Base-by-base conservation (phyloP, 2,888 invertebrate genomes). In the Eupithecia pulchellata region DNA sequence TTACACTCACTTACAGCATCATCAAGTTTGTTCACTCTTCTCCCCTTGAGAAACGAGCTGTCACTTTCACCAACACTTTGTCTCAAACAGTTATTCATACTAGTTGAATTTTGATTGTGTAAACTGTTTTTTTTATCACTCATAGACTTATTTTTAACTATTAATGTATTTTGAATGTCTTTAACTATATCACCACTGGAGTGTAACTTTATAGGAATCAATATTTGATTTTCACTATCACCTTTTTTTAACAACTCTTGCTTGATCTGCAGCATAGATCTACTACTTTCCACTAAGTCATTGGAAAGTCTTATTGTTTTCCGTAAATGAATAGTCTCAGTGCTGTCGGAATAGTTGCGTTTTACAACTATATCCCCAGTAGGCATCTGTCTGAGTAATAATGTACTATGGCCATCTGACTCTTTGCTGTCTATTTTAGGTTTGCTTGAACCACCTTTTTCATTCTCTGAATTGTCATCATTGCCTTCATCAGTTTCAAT, bases 401-500 rank as follows among this genome's bases (percentile, higher is more conserved):
- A 81, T n/a, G 91, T 92, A 47, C 47, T 20, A 58, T 89, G 80
- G 62, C 86, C 86, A 77, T 92, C 93, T 25, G 86, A 74, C 32
- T 89, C 89, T 77, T 91, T 91, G 58, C 83, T 79, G 47, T 92
- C 91, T 55, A 80, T 71, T 79, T 89, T 90, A 47, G 80, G 81
- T 68, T 82, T 69, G 63, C 64, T 73, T 47, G 72, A 67, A 67
- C 69, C 62, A 55, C 73, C 61, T 30, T 71, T 77, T 63, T 77
- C 94, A 71, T 89, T 94, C 66, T 95, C 95, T 47, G 94, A 95
- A 73, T 93, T 92, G 66, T 95, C 95, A 74, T 96, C 96, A 74
- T 95, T 94, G 67, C 95, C 95, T 62, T 95, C 94, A 78, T 96
- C 96, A 42, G 87, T 91, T 87, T 96, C 96, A 65, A 96, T 88